Evolutionary conservation across 1,140 invertebrate genomes (phyloP), one percentile per base, ranked within the genome.

Genomic region (Pinna nobilis): DNA sequence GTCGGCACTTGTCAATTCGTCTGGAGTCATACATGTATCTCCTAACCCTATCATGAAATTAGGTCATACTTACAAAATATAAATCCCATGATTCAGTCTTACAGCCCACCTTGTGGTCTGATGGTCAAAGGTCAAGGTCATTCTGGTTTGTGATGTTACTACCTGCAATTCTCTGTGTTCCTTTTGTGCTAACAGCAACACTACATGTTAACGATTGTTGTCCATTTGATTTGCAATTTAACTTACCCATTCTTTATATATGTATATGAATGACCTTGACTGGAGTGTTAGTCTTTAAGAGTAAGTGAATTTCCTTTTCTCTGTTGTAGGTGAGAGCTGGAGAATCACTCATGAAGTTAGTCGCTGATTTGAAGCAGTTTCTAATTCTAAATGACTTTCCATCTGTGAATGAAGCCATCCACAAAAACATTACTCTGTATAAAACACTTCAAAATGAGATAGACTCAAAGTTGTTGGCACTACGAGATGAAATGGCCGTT

Each of bases 381-480:
- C 90, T 98, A 23, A 98, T 98, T 76, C 91, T 99, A 13, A 98
- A 98, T 89, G 97, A 99, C 88, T 98, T 98, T 85, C 96, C 96
- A 35, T 97, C 96, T 0, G 96, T 98, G 0, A 98, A 98, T 89
- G 97, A 98, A 87, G 95, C 96, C 0, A 98, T 98, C 72, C 93
- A 94, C 13, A 93, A 95, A 81, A 98, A 97, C 81, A 96, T 95
- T 3, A 95, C 96, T 86, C 84, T 97, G 1, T 97, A 96, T 85
- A 92, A 95, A 69, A 93, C 94, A 0, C 96, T 96, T 84, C 96
- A 98, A 90, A 93, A 93, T 32, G 96, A 97, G 83, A 96, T 95
- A 89, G 97, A 99, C 90, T 94, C 95, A 81, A 98, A 98, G 90
- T 89, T 98, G 18, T 95, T 97, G 92, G 94, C 93, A 33, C 86